Evolutionary conservation across 92 coral and sea anemone genomes (phyloP), one percentile per base, ranked within the genome.

Genomic region (Blastomussa wellsi): DNA sequence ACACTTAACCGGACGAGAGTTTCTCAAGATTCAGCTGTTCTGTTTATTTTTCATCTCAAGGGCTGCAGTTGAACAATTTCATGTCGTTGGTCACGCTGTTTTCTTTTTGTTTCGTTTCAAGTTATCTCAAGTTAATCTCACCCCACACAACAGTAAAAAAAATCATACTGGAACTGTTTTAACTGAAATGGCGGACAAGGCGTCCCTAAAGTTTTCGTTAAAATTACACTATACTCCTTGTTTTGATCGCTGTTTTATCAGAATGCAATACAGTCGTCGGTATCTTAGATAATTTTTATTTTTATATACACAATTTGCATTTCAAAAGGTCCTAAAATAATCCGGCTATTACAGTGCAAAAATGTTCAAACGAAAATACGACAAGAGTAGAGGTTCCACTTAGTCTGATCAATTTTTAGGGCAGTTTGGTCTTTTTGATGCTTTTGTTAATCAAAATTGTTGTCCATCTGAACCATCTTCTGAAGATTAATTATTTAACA

Each of bases 301-400:
- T 51, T 48, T 29, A 6, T 69, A 51, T 35, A 1, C 31, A 52
- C 38, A 26, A 82, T 72, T 70, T 82, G 78, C 78, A 71, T 82
- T 51, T 82, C 38, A 82, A 68, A 68, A 69, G 38, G 49, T 36
- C 11, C 19, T 44, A 68, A 68, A 48, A 2, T 17, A 36, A 53
- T 69, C 86, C 57, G 72, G 78, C 39, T 14, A 49, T 71, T 44
- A 20, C n/a, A n/a, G n/a, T n/a, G n/a, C n/a, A n/a, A n/a, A 17
- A 79, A 42, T 42, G 41, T 36, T 26, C 37, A 36, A 11, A 24
- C 70, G 72, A 57, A 22, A 26, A 57, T 13, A 57, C n/a, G 65
- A 57, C 22, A 71, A 53, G 78, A 51, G 78, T 71, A 52, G 52
- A 28, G 59, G 17, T 53, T 70, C n/a, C 48, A 19, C 22, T 28